A percentile compares a stretch with the other conserved stretches of the same genome.
Evolutionary conservation across 1,140 invertebrate genomes (phyloP).

Genomic region (Maniola jurtina): DNA sequence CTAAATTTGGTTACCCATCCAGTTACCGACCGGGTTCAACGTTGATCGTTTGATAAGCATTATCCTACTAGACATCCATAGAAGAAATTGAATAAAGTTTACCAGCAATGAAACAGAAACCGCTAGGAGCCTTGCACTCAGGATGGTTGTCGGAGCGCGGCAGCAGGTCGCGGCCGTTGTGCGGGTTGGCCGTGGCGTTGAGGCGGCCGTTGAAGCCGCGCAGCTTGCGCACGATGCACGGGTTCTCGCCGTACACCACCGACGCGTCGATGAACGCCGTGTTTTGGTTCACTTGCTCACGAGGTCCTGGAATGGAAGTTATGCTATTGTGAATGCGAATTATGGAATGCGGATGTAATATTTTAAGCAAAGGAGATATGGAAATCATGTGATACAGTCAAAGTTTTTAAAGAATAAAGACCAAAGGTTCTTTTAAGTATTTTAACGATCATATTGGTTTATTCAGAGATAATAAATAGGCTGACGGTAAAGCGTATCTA

Average conservation of each 20-base stretch:
- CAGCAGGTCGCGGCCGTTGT: constrained; percentile 87
- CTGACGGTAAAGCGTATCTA: no score
- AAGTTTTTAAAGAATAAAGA: no score
- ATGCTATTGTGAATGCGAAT: background rate
- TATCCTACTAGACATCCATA: background rate
- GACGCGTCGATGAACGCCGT: constrained; percentile 94
- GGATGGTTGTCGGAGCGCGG: constrained; percentile 87
- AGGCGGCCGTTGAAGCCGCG: constrained; percentile 88
- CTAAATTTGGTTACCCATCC: no score
- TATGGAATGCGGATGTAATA: no score
- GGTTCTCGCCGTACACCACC: constrained; percentile 85
- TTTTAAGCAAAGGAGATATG: no score
- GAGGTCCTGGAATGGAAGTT: constrained; percentile 80
- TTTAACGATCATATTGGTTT: no score
- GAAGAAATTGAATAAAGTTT: constrained; percentile 22
- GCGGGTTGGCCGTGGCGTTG: constrained; percentile 87
- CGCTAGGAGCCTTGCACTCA: constrained; percentile 91
- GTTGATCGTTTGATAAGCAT: no score
- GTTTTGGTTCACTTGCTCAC: constrained; percentile 96
- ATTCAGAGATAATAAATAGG: no score
- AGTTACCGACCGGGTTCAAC: no score
- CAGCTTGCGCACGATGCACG: constrained; percentile 86
- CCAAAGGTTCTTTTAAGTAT: no score
- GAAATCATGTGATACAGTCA: no score
- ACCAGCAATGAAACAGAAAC: constrained; percentile 92